Base-by-base conservation (phyloP, 2,888 invertebrate genomes). In the Beris morrisii region DNA sequence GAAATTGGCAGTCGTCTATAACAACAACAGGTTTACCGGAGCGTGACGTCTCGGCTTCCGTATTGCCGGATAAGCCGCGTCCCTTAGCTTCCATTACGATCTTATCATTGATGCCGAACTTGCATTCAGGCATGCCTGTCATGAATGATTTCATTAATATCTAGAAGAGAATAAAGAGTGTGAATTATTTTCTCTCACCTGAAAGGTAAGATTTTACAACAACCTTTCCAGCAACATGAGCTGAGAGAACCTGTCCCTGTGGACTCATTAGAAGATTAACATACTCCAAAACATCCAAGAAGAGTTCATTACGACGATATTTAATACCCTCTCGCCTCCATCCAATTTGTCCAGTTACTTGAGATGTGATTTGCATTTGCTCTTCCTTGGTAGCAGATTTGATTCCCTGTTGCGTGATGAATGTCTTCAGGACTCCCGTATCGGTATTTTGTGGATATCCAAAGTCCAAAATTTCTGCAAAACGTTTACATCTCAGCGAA, bases 361-460 rank as follows among this genome's bases (percentile, higher is more conserved):
- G 98, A 9, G 97, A 97, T 11, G 99, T 99, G 72, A 99, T 99
- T 81, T 98, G 98, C 66, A 97, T 94, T 80, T 99, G 99, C 81
- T 99, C 99, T 78, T 99, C 99, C 79, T 99, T 99, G 22, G 97
- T 97, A 73, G 98, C 93, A 4, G 97, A 96, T 82, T 97, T 97
- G 64, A 99, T 95, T 69, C 99, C 99, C 82, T 98, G 97, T 79
- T 99, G 99, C 12, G 99, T 99, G 74, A 99, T 99, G 78, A 98
- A 99, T 0, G 97, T 98, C 82, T 99, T 99, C 74, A 99, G 82
- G 12, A 99, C 97, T 13, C 99, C 99, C 0, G 98, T 97, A 79
- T 99, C 99, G 0, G 98, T 98, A 81, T 99, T 99, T 83, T 99
- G 99, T 0, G 99, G 99, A 81, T 99, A 99, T 0, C 99, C 99